These are phyloP conservation scores for Urocynchramus pylzowi DNA, from an alignment of 2,113 vertebrate species.

Conservation along the genomic window DNA sequence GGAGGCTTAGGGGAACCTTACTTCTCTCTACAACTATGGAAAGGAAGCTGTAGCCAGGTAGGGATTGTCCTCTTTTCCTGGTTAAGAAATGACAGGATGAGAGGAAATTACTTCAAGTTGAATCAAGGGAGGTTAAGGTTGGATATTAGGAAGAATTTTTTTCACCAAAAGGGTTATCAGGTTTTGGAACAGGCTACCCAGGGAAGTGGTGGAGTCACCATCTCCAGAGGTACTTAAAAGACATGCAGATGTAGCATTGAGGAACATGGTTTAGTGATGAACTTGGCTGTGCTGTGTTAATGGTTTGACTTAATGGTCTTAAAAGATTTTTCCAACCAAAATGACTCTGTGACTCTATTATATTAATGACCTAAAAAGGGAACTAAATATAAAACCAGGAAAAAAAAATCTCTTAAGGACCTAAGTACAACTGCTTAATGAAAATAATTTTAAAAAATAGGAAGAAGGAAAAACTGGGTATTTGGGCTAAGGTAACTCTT, in stretches of 20 bases:
- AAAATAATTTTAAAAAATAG: neutral
- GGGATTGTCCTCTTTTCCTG: neutral
- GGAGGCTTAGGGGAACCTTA: neutral
- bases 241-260: neutral
- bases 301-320: neutral
- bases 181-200: neutral
- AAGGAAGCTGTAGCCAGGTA: neutral
- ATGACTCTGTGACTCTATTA: neutral
- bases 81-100: neutral
- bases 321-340: neutral
- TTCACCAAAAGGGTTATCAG: neutral
- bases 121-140: neutral
- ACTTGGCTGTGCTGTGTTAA: neutral
- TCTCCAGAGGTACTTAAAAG: neutral
- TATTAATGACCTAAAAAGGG: neutral
- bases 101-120: neutral
- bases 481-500: neutral
- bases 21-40: neutral
- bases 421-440: neutral
- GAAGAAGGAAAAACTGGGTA: neutral
- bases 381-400: neutral
- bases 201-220: neutral
- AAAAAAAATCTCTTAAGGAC: neutral
- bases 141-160: neutral
- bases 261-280: neutral